These are phyloP conservation scores for Nyleta sp. DNA, from an alignment of 2,888 invertebrate species.

Conservation along the genomic window DNA sequence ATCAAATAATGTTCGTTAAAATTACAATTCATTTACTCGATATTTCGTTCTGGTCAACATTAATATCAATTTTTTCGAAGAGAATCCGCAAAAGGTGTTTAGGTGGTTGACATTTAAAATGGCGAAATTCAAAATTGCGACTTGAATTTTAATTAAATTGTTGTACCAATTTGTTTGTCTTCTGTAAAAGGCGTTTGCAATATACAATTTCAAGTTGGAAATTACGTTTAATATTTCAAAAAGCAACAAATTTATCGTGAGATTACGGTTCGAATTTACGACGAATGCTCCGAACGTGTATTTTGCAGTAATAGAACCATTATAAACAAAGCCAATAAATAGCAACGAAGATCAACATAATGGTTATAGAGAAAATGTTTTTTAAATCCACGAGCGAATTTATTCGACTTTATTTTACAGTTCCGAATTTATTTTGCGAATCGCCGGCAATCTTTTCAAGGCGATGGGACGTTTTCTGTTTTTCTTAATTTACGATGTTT, in stretches of 20 bases:
- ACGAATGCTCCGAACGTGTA: not conserved
- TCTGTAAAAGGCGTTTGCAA: too few relatives aligned
- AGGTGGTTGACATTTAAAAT: too few relatives aligned
- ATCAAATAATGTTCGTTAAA: too few relatives aligned
- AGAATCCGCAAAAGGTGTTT: too few relatives aligned
- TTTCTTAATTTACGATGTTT: too few relatives aligned
- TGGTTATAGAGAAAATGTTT: not conserved
- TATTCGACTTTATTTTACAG: not conserved
- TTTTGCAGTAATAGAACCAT: not conserved
- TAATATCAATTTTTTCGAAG: too few relatives aligned
- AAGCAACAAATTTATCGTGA: not conserved
- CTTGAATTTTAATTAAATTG: too few relatives aligned
- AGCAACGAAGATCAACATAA: not conserved
- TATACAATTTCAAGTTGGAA: too few relatives aligned
- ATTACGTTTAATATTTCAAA: not conserved
- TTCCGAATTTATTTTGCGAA: not conserved
- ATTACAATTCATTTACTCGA: too few relatives aligned
- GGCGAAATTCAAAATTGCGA: too few relatives aligned
- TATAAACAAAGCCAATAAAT: constrained; percentile 1
- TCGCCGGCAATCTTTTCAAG: not conserved
- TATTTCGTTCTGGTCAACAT: too few relatives aligned
- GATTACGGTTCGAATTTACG: not conserved
- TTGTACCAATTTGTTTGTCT: too few relatives aligned
- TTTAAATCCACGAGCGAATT: not conserved
- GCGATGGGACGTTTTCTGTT: not conserved